phyloP scores from a whole-genome alignment of 1,140 invertebrate species.

The Diprion similis region DNA sequence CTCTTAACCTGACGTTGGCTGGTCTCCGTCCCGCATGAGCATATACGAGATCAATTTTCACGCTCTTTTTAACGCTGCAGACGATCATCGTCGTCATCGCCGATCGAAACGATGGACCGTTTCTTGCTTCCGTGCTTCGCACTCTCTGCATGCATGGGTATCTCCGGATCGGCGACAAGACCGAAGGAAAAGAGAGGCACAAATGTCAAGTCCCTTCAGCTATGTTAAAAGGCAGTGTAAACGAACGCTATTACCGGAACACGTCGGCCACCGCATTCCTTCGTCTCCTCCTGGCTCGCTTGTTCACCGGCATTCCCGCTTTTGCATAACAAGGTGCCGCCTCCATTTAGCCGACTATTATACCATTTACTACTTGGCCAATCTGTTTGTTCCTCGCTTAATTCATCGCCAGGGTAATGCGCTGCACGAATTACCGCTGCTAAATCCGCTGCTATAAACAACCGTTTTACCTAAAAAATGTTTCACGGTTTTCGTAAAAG shows the following conservation, averaged over 20 bases:
- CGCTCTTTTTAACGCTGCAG: too few relatives aligned
- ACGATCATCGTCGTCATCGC: too few relatives aligned
- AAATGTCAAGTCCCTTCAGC: constrained; percentile 28
- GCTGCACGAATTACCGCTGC: not conserved
- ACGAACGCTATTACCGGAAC: constrained; percentile 37
- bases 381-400: constrained; percentile 19
- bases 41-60: too few relatives aligned
- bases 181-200: constrained; percentile 14
- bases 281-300: not conserved
- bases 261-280: constrained; percentile 27
- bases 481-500: too few relatives aligned
- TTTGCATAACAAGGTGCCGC: constrained; percentile 44
- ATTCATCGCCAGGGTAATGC: not conserved
- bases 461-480: not conserved
- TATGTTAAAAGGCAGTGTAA: constrained; percentile 37
- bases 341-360: constrained; percentile 34
- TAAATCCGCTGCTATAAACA: not conserved
- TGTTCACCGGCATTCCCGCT: constrained; percentile 30
- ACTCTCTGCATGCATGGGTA: too few relatives aligned
- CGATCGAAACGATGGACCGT: too few relatives aligned
- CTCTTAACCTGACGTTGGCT: too few relatives aligned
- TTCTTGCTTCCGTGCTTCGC: too few relatives aligned
- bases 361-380: constrained; percentile 29
- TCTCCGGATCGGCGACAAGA: too few relatives aligned
- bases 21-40: too few relatives aligned